Percentiles rank a stretch among this genome's conserved stretches.
phyloP scores from a whole-genome alignment of 1,140 invertebrate species.

The Pseudomyrmex cubaensis region DNA sequence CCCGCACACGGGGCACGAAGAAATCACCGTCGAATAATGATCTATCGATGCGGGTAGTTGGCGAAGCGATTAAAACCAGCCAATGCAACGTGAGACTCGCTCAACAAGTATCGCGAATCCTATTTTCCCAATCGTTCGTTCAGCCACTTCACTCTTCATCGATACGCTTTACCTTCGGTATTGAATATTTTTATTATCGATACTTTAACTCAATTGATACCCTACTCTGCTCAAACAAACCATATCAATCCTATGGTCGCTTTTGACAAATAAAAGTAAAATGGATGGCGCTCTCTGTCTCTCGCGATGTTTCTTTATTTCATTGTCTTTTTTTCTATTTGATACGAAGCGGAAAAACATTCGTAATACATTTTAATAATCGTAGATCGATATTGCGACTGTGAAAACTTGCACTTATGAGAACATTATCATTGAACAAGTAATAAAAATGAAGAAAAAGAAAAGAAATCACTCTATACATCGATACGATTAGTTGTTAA shows the following conservation, averaged over 20 bases:
- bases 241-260: background rate
- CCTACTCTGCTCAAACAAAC: background rate
- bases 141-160: slow-evolving; percentile 6
- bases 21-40: slow-evolving; percentile 61
- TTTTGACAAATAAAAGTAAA: slow-evolving; percentile 3
- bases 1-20: slow-evolving; percentile 47
- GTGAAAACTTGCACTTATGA: background rate
- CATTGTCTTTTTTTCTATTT: slow-evolving; percentile 4
- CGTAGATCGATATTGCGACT: background rate
- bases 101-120: slow-evolving; percentile 55
- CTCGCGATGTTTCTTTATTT: background rate
- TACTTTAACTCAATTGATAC: slow-evolving; percentile 9
- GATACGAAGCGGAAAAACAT: background rate
- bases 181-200: background rate
- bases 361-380: background rate
- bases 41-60: slow-evolving; percentile 44
- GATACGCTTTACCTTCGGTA: background rate
- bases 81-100: slow-evolving; percentile 28
- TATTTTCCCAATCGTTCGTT: slow-evolving; percentile 32
- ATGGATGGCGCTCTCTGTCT: background rate
- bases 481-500: slow-evolving; percentile 45
- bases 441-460: slow-evolving; percentile 2
- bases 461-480: background rate
- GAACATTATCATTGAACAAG: background rate
- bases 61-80: slow-evolving; percentile 45